Percentiles rank a stretch among this genome's conserved stretches.
Conservation (phyloP, 2,797 vertebrate genomes). For the Myotis daubentonii region DNA sequence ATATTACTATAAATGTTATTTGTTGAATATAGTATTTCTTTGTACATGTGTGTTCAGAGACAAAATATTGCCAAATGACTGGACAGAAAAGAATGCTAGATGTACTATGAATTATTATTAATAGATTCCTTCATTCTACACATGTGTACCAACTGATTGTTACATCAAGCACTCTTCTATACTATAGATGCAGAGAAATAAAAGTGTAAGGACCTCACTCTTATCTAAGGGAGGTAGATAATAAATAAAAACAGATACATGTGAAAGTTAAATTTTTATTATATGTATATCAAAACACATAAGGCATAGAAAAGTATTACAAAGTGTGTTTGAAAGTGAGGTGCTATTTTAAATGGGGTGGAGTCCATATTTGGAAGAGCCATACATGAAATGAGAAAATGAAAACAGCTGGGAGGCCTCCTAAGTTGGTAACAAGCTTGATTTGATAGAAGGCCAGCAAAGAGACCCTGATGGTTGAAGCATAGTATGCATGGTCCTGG, state of each 20-base stretch:
- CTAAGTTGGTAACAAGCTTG: background rate
- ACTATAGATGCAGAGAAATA: background rate
- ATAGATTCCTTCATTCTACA: background rate
- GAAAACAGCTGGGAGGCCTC: background rate
- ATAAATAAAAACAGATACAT: background rate
- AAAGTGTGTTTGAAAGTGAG: background rate
- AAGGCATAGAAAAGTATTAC: background rate
- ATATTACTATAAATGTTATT: background rate
- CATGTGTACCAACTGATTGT: background rate
- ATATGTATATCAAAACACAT: background rate
- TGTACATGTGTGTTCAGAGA: background rate
- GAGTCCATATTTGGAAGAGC: background rate
- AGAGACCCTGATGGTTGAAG: background rate
- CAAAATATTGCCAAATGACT: background rate
- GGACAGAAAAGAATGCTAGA: background rate
- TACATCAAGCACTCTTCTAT: background rate
- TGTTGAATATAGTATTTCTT: background rate
- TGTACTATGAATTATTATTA: background rate
- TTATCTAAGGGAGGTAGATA: background rate
- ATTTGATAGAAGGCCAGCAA: background rate
- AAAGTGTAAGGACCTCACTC: background rate
- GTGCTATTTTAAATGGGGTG: background rate
- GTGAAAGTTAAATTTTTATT: background rate
- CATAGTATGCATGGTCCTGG: rapidly evolving
- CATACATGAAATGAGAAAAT: background rate